phyloP scores from a whole-genome alignment of 2,113 vertebrate genomes.

The Grallaria varia region DNA sequence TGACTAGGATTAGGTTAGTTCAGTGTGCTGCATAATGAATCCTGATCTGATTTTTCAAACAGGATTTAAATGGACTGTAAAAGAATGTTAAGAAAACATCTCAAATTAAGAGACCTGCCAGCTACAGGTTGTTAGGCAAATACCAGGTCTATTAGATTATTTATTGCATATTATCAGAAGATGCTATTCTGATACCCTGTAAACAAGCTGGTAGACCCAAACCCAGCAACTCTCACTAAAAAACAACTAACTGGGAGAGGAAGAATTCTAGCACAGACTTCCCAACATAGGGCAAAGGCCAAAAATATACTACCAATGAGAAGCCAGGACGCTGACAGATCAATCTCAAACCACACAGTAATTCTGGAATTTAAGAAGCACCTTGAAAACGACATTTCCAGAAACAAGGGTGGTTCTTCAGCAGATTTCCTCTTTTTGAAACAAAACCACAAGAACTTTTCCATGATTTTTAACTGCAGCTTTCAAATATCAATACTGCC shows the following conservation, averaged over 20 bases:
- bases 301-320: background rate
- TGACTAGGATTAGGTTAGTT: background rate
- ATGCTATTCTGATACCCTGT: background rate
- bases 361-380: background rate
- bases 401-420: background rate
- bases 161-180: background rate
- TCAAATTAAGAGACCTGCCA: background rate
- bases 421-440: background rate
- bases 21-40: background rate
- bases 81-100: background rate
- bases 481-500: background rate
- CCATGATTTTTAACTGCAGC: background rate
- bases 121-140: background rate
- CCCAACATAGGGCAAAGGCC: background rate
- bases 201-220: background rate
- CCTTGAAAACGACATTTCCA: background rate
- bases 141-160: background rate
- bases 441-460: background rate
- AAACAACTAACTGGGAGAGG: background rate
- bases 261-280: background rate
- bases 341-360: background rate
- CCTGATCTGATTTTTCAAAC: background rate
- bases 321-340: background rate
- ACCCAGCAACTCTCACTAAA: background rate
- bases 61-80: background rate